phyloP scores from a whole-genome alignment of 2,113 vertebrate genomes.

The Trematocara nigrifrons region DNA sequence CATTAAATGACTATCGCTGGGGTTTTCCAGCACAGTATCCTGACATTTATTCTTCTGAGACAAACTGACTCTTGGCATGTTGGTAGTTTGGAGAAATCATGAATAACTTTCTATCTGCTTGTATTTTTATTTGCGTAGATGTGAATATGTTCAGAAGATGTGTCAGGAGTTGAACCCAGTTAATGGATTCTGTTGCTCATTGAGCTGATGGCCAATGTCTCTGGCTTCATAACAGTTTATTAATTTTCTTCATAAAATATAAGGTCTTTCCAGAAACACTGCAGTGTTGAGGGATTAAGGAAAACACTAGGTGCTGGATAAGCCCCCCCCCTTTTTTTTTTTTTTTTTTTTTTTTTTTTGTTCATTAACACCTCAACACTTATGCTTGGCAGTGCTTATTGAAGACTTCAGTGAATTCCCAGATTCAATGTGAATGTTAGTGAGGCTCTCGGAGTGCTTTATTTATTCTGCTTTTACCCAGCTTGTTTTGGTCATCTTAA shows the following conservation, averaged over 20 bases:
- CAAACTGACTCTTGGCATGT: background rate
- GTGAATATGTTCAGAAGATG: background rate
- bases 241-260: background rate
- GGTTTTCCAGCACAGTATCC: background rate
- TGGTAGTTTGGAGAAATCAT: background rate
- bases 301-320: background rate
- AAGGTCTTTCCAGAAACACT: background rate
- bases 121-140: rapidly evolving
- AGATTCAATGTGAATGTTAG: background rate
- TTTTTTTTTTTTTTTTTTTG: rapidly evolving
- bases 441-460: background rate
- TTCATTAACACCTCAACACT: background rate
- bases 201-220: background rate
- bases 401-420: background rate
- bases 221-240: background rate
- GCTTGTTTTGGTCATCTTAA: background rate
- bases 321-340: rapidly evolving
- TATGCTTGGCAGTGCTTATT: background rate
- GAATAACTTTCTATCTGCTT: background rate
- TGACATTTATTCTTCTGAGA: background rate
- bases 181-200: background rate
- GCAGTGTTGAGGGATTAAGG: background rate
- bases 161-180: background rate
- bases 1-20: background rate
- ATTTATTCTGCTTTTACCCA: background rate